Evolutionary conservation across 2,797 vertebrate genomes (phyloP).

Genomic region (Adrianichthys oophorus): DNA sequence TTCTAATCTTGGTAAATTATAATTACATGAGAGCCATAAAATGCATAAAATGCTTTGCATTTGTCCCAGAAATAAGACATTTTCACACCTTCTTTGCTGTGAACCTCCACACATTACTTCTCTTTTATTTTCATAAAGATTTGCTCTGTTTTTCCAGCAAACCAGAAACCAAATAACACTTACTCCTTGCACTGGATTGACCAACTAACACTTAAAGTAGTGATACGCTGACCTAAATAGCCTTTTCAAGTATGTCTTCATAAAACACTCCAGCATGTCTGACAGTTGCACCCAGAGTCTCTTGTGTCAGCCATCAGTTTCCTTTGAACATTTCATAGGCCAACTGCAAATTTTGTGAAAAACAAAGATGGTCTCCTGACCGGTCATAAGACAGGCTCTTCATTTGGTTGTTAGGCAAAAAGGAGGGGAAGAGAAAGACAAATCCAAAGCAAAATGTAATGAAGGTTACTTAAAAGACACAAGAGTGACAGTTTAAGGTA

Average conservation of each 20-base stretch:
- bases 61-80: too few relatives aligned
- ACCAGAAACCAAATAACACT: conserved; percentile 11
- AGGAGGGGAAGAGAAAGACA: not conserved
- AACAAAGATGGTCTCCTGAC: conserved; percentile 30
- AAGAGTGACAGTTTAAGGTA: too few relatives aligned
- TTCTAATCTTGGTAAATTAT: not conserved
- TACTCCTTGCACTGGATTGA: conserved; percentile 15
- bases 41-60: too few relatives aligned
- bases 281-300: conserved; percentile 59
- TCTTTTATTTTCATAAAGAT: too few relatives aligned
- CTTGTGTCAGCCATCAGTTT: conserved; percentile 47
- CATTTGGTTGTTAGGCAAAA: conserved; percentile 3
- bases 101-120: too few relatives aligned
- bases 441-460: not conserved
- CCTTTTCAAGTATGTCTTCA: conserved; percentile 58
- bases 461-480: too few relatives aligned
- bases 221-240: conserved; percentile 55
- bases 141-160: not conserved
- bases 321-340: conserved; percentile 40
- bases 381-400: conserved; percentile 20
- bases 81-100: too few relatives aligned
- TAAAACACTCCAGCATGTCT: conserved; percentile 54
- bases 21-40: too few relatives aligned
- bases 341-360: not conserved
- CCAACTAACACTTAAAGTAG: conserved; percentile 41